Evolutionary conservation across 2,797 vertebrate genomes (phyloP).

Genomic region (Fratercula arctica): DNA sequence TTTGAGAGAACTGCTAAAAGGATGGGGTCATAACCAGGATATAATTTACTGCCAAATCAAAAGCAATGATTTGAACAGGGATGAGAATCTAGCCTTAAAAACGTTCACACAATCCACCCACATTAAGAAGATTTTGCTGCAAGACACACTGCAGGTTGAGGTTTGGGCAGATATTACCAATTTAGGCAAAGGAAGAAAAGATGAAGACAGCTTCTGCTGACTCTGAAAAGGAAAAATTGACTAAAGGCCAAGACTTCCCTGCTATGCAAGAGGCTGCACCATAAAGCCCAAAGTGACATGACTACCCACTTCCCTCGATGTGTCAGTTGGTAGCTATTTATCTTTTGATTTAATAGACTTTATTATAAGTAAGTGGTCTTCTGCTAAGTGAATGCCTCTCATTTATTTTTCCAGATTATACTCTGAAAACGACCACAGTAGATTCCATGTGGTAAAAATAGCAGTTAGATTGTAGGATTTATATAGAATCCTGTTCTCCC

Average conservation of each 20-base stretch:
- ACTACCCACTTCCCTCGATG: background rate
- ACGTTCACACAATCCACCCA: background rate
- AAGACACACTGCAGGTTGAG: slow-evolving; percentile 4
- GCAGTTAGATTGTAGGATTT: background rate
- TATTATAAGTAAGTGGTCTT: background rate
- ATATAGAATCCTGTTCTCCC: background rate
- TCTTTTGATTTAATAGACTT: background rate
- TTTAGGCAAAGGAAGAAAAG: slow-evolving; percentile 31
- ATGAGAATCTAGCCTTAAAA: slow-evolving; percentile 2
- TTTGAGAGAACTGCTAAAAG: background rate
- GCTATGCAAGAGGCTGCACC: background rate
- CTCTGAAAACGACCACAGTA: background rate
- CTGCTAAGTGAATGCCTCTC: background rate
- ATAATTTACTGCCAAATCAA: slow-evolving; percentile 24
- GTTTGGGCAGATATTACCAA: slow-evolving; percentile 33
- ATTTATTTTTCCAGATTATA: slow-evolving; percentile 18
- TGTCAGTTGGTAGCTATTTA: background rate
- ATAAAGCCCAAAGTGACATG: background rate
- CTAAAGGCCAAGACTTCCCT: background rate
- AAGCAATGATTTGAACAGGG: slow-evolving; percentile 4
- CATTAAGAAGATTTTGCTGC: background rate
- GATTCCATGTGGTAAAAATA: background rate
- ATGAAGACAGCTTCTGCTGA: background rate
- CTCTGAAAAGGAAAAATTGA: slow-evolving; percentile 9
- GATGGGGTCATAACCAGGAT: background rate